Evolutionary conservation across 2,888 invertebrate species (phyloP).

Genomic region (Monopis laevigella): DNA sequence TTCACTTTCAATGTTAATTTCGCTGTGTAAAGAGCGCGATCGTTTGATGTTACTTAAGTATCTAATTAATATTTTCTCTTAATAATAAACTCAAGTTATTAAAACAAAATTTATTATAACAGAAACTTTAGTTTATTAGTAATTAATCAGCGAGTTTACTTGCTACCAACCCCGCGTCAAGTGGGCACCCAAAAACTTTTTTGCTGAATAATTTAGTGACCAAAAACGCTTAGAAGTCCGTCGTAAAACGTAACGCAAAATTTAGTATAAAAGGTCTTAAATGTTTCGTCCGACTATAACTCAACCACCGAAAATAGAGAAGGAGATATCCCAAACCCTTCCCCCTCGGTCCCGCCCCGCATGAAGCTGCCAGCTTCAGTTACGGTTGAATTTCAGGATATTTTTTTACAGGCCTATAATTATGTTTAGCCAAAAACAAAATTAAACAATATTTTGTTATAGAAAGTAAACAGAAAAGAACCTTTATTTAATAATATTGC

Average conservation of each 20-base stretch:
- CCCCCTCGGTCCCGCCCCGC: slow-evolving; percentile 23
- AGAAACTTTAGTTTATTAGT: slow-evolving; percentile 30
- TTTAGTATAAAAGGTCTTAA: slow-evolving; percentile 60
- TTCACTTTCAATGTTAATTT: slow-evolving; percentile 13
- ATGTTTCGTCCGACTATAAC: slow-evolving; percentile 60
- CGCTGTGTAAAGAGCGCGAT: slow-evolving; percentile 10
- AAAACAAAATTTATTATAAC: too few species aligned
- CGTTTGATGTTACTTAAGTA: slow-evolving; percentile 10
- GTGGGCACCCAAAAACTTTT: slow-evolving; percentile 34
- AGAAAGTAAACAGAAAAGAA: neutral
- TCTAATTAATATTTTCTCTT: neutral
- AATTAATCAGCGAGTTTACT: slow-evolving; percentile 25
- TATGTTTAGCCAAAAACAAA: slow-evolving; percentile 6
- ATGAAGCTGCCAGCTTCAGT: slow-evolving; percentile 10
- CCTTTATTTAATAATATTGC: too few species aligned
- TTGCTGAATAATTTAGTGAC: slow-evolving; percentile 52
- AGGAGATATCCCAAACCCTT: slow-evolving; percentile 30
- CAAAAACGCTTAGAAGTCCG: slow-evolving; percentile 45
- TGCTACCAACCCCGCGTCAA: slow-evolving; percentile 34
- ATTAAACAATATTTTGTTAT: slow-evolving; percentile 4
- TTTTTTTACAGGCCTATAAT: slow-evolving; percentile 10
- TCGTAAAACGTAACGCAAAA: slow-evolving; percentile 59
- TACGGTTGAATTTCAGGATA: slow-evolving; percentile 9
- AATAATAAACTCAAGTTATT: too few species aligned
- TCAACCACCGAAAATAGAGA: slow-evolving; percentile 60